Evolutionary conservation across 2,888 invertebrate genomes (phyloP).

Genomic region (Drosophila eohydei): DNA sequence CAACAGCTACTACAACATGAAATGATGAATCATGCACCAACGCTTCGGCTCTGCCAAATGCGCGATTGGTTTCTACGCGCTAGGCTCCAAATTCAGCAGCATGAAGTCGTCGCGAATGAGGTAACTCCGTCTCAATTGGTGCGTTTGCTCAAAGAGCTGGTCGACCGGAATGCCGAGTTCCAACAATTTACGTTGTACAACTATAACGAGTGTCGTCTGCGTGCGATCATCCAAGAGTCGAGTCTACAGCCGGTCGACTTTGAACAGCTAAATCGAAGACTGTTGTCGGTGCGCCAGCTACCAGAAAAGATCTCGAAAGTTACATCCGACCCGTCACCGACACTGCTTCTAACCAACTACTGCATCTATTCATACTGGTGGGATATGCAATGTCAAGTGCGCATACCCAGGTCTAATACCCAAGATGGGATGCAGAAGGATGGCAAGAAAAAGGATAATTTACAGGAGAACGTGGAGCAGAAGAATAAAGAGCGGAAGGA

Average conservation of each 20-base stretch:
- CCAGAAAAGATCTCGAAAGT: rapidly evolving
- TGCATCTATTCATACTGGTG: slow-evolving; percentile 84
- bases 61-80: slow-evolving; percentile 2
- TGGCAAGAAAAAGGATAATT: no score
- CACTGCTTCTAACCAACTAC: slow-evolving; percentile 83
- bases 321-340: not conserved
- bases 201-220: slow-evolving; percentile 3
- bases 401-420: not conserved
- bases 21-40: not conserved
- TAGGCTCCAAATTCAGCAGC: not conserved
- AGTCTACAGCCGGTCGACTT: slow-evolving; percentile 3
- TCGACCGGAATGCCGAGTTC: not conserved
- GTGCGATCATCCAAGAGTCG: slow-evolving; percentile 1
- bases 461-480: not conserved
- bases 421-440: no score
- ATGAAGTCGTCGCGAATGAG: not conserved
- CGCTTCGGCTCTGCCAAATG: slow-evolving; percentile 1
- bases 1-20: not conserved
- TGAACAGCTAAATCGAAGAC: not conserved
- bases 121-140: not conserved
- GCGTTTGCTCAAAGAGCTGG: not conserved
- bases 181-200: not conserved
- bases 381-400: not conserved
- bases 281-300: not conserved
- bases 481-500: not conserved